Evolutionary conservation across 1,140 invertebrate species (phyloP).

Genomic region (Cyclargus thomasi): DNA sequence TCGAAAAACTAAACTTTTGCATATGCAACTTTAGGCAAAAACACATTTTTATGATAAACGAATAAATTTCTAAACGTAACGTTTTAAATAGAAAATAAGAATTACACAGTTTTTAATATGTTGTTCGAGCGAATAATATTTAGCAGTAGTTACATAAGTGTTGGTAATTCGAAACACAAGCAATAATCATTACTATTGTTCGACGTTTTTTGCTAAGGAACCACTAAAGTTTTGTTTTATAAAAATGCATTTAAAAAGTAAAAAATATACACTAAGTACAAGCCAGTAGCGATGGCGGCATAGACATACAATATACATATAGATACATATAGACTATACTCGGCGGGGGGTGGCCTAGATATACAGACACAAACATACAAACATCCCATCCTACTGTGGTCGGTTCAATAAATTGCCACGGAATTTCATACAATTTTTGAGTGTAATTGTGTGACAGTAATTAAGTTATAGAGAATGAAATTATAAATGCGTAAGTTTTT

Average conservation of each 20-base stretch:
- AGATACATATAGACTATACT: neutral
- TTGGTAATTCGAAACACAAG: neutral
- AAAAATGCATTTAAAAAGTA: constrained; percentile 14
- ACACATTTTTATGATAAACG: neutral
- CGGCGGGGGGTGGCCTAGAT: neutral
- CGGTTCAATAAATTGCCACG: too few species aligned
- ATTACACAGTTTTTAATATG: neutral
- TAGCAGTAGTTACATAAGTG: neutral
- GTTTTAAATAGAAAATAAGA: neutral
- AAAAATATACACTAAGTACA: constrained; percentile 13
- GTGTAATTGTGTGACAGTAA: too few species aligned
- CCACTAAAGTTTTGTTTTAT: neutral
- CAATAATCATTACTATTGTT: neutral
- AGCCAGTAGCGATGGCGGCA: neutral
- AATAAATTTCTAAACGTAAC: neutral
- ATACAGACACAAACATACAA: neutral
- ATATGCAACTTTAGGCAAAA: neutral
- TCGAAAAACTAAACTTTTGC: neutral
- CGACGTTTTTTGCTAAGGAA: neutral
- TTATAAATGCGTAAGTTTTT: too few species aligned
- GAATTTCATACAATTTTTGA: too few species aligned
- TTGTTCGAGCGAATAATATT: neutral
- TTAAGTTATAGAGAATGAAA: neutral
- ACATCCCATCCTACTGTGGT: too few species aligned
- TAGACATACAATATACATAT: neutral